These are phyloP conservation scores for Heliocidaris tuberculata DNA, from an alignment of 35 echinoderm and acorn worm species.

Conservation along the genomic window DNA sequence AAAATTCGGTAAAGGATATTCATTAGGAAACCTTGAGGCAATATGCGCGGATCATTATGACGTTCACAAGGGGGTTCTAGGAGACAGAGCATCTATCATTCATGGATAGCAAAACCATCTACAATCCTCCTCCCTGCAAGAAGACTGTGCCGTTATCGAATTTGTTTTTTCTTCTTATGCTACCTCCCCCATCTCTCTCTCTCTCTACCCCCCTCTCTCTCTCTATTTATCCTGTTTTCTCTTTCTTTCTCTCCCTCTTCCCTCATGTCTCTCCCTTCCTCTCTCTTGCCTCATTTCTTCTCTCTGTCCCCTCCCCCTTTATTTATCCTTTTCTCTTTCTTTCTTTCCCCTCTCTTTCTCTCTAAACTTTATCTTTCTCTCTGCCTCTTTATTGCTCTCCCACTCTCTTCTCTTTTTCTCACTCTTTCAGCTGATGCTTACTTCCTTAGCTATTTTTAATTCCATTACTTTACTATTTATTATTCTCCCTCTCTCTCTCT, in stretches of 20 bases:
- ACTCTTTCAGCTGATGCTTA: too few species aligned
- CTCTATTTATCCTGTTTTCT: not conserved
- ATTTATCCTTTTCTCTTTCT: not conserved
- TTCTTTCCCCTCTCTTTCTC: not conserved
- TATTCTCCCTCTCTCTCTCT: too few species aligned
- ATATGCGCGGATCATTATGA: not conserved
- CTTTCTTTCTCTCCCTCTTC: too few species aligned
- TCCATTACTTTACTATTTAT: too few species aligned
- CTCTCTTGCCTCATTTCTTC: not conserved
- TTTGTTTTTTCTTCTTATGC: not conserved
- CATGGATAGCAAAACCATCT: not conserved
- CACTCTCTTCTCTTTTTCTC: too few species aligned
- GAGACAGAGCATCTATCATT: not conserved
- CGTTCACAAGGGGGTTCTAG: not conserved
- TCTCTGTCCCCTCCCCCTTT: not conserved
- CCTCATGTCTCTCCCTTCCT: not conserved
- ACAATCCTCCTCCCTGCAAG: not conserved
- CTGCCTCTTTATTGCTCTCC: too few species aligned
- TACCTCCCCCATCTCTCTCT: not conserved
- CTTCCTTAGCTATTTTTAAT: too few species aligned
- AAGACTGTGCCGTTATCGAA: not conserved
- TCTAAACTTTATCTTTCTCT: not conserved
- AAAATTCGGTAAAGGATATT: slow-evolving; percentile 6
- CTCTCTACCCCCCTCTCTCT: not conserved
- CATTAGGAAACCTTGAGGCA: not conserved